These are phyloP conservation scores for Microplitis demolitor DNA, from an alignment of 1,140 invertebrate species.

Conservation along the genomic window DNA sequence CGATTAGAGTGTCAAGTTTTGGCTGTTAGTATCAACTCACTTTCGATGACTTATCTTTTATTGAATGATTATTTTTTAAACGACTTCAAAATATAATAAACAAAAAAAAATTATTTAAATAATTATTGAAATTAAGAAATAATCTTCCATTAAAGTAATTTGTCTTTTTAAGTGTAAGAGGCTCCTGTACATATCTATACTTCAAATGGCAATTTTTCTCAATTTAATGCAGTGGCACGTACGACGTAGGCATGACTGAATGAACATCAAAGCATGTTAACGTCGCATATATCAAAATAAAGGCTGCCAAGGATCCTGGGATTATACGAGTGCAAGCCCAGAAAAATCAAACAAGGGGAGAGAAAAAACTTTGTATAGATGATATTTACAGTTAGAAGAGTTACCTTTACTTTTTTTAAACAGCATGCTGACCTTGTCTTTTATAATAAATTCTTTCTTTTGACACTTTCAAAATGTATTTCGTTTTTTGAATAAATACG, in stretches of 20 bases:
- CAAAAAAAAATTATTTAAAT: too few relatives aligned
- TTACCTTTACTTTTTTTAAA: conserved; percentile 22
- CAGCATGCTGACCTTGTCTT: conserved; percentile 11
- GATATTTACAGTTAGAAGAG: conserved; percentile 19
- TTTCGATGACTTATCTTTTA: too few relatives aligned
- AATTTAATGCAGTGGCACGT: conserved; percentile 35
- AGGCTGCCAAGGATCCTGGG: conserved; percentile 17
- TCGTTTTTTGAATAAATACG: too few relatives aligned
- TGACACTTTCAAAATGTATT: too few relatives aligned
- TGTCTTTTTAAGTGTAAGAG: neutral
- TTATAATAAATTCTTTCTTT: neutral
- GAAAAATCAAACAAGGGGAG: conserved; percentile 33
- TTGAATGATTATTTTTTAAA: too few relatives aligned
- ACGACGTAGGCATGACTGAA: conserved; percentile 22
- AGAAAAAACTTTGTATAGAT: neutral
- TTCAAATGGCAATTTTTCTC: conserved; percentile 4
- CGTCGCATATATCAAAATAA: conserved; percentile 44
- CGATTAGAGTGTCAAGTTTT: too few relatives aligned
- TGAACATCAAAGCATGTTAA: conserved; percentile 38
- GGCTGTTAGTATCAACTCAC: too few relatives aligned
- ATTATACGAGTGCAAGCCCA: conserved; percentile 28
- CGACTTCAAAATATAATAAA: too few relatives aligned
- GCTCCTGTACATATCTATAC: neutral
- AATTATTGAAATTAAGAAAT: too few relatives aligned
- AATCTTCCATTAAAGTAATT: neutral